Base-by-base conservation (phyloP, 2,113 vertebrate genomes). In the Platysternon megacephalum region DNA sequence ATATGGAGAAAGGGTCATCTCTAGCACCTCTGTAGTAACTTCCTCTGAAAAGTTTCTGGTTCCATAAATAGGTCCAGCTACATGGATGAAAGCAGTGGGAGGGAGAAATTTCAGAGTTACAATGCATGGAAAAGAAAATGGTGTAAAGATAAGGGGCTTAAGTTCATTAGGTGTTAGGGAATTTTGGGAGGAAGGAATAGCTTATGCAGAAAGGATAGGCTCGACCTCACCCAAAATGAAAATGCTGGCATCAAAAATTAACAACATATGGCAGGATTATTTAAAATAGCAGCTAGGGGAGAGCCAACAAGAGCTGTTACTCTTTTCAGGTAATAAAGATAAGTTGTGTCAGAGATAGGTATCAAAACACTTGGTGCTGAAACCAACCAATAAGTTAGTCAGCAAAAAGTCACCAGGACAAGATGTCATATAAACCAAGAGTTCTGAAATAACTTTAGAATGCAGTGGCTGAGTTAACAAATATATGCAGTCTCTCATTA, bases 151-250 rank as follows among this genome's bases (percentile, higher is more conserved):
- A 28, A 76, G 11, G 22, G 21, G 39, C 42, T 14, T 49, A 32
- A 2, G 0, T 4, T 49, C 29, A 35, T 39, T 2, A 56, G 11
- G 29, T 13, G n/a, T 0, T 0, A 83, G 28, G 48, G 9, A 51
- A 35, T 28, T 81, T 26, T 14, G 29, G 49, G 2, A 46, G 11
- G 6, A 4, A 26, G 6, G 74, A 42, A 84, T 22, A 3, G 74
- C 2, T 82, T 11, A 28, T 5, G 4, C 26, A 74, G 26, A 78
- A 74, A 26, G 42, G 11, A 78, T 44, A 78, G 11, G 74, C 42
- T 76, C 28, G 6, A 44, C 65, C 8, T 76, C 26, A 46, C 42
- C 74, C n/a, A 72, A 46, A 78, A 28, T 78, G 1, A 78, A 74
- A 74, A 24, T 74, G 8, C n/a, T 42, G 39, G 68, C 68, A 74